Evolutionary conservation across 2,888 invertebrate species (phyloP), one percentile per base, ranked within the genome.

Genomic region (Cosmia trapezina): DNA sequence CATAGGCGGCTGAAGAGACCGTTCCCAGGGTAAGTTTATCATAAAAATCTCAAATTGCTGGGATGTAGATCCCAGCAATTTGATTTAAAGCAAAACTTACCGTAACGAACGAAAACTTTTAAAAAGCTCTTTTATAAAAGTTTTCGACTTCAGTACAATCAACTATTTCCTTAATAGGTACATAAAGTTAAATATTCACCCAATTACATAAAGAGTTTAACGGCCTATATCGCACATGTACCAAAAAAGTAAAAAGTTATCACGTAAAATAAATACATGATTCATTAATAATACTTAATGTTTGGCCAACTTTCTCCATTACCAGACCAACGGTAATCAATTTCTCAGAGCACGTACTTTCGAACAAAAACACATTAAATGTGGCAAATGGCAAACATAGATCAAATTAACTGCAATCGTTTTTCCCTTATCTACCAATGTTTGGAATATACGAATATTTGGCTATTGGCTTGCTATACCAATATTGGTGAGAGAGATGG

Each of bases 11-110:
- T 96, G 28, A 95, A 89, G 64, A 93, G 93, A 89, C 95, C 94
- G 59, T 96, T 95, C 94, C 95, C 94, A 81, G 96, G 96, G 95
- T 96, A 87, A 87, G 92, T 84, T 63, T 4, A 22, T 57, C 54
- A 45, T n/a, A 19, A 47, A 4, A n/a, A 61, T 33, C 8, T 43
- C 19, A n/a, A 45, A 14, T 37, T 22, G 12, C n/a, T 28, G 12
- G n/a, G 28, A n/a, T 11, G 33, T 4, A 45, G n/a, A n/a, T n/a
- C n/a, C n/a, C n/a, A n/a, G n/a, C n/a, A n/a, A n/a, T n/a, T n/a
- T n/a, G n/a, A n/a, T n/a, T 11, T 9, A 1, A 28, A 41, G 8
- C 6, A 12, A 43, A 49, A 43, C n/a, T 41, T 33, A 54, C 0
- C n/a, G n/a, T n/a, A n/a, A n/a, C n/a, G n/a, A n/a, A n/a, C n/a